Evolutionary conservation across 2,113 vertebrate genomes (phyloP).

Genomic region (Lepus americanus): DNA sequence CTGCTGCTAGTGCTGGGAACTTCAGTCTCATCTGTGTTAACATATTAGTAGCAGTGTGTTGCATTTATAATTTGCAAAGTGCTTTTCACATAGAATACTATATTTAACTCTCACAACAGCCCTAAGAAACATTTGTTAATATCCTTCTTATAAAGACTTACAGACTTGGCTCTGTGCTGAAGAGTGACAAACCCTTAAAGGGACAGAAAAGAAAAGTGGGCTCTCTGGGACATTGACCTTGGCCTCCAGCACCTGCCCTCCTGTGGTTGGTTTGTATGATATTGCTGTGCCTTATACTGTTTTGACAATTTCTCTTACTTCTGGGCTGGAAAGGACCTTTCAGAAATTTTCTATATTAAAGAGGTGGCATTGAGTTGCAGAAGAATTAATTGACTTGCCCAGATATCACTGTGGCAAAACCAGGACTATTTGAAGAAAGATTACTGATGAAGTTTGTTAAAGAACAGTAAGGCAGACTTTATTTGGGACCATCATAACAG

Average conservation of each 20-base stretch:
- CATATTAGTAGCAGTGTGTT: slow-evolving; percentile 62
- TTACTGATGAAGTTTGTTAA: not conserved
- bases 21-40: slow-evolving; percentile 63
- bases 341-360: not conserved
- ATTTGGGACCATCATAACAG: not conserved
- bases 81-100: slow-evolving; percentile 52
- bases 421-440: not conserved
- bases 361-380: not conserved
- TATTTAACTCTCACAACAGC: slow-evolving; percentile 58
- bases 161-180: not conserved
- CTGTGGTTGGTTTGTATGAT: not conserved
- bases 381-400: slow-evolving; percentile 7
- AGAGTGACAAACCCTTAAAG: slow-evolving; percentile 49
- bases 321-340: not conserved
- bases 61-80: slow-evolving; percentile 68
- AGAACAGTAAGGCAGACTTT: not conserved
- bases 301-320: not conserved
- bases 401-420: not conserved
- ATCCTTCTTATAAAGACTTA: slow-evolving; percentile 55
- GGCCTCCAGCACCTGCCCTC: not conserved
- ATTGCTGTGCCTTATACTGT: not conserved
- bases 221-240: slow-evolving; percentile 6
- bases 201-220: slow-evolving; percentile 31
- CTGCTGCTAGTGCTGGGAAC: slow-evolving; percentile 53
- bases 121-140: slow-evolving; percentile 56